Base-by-base conservation (phyloP, 2,888 invertebrate genomes). In the Pollenia angustigena region DNA sequence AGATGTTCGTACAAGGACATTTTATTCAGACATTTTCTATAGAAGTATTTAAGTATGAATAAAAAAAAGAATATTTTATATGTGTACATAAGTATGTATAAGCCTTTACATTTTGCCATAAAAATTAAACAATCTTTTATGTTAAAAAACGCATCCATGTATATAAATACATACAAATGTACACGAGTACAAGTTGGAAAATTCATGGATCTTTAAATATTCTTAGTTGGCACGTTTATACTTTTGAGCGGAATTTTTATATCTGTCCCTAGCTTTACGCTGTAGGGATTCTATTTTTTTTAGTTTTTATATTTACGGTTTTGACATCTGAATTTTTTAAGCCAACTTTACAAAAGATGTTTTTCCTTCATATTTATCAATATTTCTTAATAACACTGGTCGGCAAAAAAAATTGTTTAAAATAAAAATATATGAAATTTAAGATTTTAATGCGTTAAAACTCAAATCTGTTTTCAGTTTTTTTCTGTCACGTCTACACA, bases 1-100 rank as follows among this genome's bases (percentile, higher is more conserved):
- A 62, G n/a, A 64, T 69, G 11, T 69, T 44, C n/a, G 18, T n/a
- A 16, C 82, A 76, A 82, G 76, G 82, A 62, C 76, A 76, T 66
- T 62, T 72, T 8, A 46, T 62, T 42, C 14, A 79, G 18, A 50
- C 2, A 58, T 50, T 50, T 60, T 50, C n/a, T 75, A 74, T 48
- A 60, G 40, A 50, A 48, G 16, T 50, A 16, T 50, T 9, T 62
- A 32, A 12, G 10, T 32, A 16, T 14, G 23, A 44, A 72, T 54
- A 72, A 0, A 56, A 32, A 16, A 23, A 2, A 2, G 40, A 60
- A 18, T 7, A 18, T 66, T 2, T 66, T 10, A 23, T 48, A 23
- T 48, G 8, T 42, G 23, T 48, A 23, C 6, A 50, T 44, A 32
- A 44, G 56, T 11, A 18, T 4, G n/a, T 40, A 60, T 50, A 42